phyloP scores from a whole-genome alignment of 2,888 invertebrate genomes.

The Ecdyonurus torrentis region DNA sequence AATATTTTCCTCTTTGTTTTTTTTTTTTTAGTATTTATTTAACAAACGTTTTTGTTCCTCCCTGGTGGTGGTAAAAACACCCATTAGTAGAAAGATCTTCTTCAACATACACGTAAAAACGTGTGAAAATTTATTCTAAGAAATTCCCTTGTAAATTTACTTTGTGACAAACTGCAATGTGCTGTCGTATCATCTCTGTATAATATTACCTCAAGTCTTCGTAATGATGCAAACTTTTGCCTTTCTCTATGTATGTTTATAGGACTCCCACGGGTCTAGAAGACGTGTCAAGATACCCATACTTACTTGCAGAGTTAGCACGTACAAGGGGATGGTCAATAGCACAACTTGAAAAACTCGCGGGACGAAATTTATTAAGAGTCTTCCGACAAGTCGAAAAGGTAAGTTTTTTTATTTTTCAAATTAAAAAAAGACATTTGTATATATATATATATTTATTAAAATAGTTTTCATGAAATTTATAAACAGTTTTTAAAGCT shows the following conservation, averaged over 20 bases:
- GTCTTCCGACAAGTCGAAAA: slow-evolving; percentile 23
- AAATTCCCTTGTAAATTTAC: too few relatives aligned
- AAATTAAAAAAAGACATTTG: neutral
- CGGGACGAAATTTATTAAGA: slow-evolving; percentile 27
- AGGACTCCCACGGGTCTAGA: slow-evolving; percentile 69
- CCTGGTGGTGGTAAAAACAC: too few relatives aligned
- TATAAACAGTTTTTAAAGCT: neutral
- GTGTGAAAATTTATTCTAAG: too few relatives aligned
- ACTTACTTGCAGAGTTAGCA: slow-evolving; percentile 43
- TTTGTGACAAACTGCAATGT: too few relatives aligned
- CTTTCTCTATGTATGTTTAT: slow-evolving; percentile 16
- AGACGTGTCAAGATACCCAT: slow-evolving; percentile 62
- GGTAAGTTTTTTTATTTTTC: slow-evolving; percentile 15
- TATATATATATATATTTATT: neutral
- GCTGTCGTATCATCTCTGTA: too few relatives aligned
- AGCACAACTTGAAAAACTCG: slow-evolving; percentile 26
- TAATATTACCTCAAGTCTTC: too few relatives aligned
- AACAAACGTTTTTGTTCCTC: too few relatives aligned
- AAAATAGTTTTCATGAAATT: neutral
- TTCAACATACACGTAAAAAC: too few relatives aligned
- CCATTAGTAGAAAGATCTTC: too few relatives aligned
- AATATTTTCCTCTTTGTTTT: too few relatives aligned
- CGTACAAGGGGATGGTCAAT: slow-evolving; percentile 23
- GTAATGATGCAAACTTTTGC: too few relatives aligned
- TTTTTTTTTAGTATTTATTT: too few relatives aligned